phyloP scores from a whole-genome alignment of 2,797 vertebrate species.

The Syngnathus acus region DNA sequence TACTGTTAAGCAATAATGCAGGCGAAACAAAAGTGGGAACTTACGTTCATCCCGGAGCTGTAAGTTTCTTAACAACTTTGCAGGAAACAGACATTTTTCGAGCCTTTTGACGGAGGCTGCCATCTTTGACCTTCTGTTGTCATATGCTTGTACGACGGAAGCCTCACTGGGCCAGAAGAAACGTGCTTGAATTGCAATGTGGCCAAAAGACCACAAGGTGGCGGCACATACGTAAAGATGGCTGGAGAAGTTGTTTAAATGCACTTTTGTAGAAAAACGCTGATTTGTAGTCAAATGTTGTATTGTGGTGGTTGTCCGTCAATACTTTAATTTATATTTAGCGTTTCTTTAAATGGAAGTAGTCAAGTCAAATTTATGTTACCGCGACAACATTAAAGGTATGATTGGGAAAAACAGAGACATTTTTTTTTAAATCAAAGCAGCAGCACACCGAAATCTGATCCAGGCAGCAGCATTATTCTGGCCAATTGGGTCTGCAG shows the following conservation, averaged over 20 bases:
- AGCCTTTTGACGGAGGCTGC: slow-evolving; percentile 45
- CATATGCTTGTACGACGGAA: slow-evolving; percentile 50
- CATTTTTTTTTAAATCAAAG: neutral
- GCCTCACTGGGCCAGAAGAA: slow-evolving; percentile 8
- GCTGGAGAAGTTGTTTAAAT: neutral
- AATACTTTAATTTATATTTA: no score
- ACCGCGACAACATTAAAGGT: no score
- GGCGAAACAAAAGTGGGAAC: neutral
- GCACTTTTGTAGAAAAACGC: neutral
- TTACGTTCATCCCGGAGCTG: slow-evolving; percentile 60
- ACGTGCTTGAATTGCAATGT: neutral
- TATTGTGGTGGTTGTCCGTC: neutral
- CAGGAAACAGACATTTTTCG: slow-evolving; percentile 20
- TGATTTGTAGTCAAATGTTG: neutral
- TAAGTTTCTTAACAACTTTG: slow-evolving; percentile 33
- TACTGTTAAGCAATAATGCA: neutral
- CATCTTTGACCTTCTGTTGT: slow-evolving; percentile 65
- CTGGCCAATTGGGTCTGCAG: neutral
- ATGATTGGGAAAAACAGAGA: no score
- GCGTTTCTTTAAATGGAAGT: no score
- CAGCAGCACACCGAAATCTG: neutral
- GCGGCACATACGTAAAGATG: neutral
- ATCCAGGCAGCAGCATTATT: neutral
- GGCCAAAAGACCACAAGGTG: slow-evolving; percentile 19
- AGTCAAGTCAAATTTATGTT: no score